phyloP scores from a whole-genome alignment of 2,888 invertebrate species.

The Phrixothrix hirtus region DNA sequence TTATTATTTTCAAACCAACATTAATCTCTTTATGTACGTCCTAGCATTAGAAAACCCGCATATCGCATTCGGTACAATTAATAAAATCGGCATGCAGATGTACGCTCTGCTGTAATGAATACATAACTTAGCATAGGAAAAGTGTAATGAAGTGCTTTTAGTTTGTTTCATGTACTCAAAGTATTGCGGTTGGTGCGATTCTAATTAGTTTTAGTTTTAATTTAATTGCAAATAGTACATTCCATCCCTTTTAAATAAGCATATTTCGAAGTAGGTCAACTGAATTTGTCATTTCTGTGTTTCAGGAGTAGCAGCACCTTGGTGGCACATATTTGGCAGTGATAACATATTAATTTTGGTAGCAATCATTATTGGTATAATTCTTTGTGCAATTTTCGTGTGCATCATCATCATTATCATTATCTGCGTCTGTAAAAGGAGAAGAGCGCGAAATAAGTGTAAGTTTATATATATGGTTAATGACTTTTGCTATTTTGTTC shows the following conservation, averaged over 20 bases:
- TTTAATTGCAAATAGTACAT: neutral
- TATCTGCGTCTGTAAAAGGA: slow-evolving; percentile 81
- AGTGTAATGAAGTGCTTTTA: too few species aligned
- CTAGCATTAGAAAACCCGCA: too few species aligned
- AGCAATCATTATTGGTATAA: slow-evolving; percentile 68
- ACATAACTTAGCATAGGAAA: too few species aligned
- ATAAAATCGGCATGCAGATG: too few species aligned
- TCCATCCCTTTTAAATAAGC: too few species aligned
- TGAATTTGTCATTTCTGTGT: neutral
- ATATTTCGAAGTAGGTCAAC: too few species aligned
- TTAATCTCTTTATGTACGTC: too few species aligned
- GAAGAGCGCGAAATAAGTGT: slow-evolving; percentile 82
- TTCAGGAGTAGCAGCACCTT: slow-evolving; percentile 68
- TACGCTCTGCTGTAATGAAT: too few species aligned
- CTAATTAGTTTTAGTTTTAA: too few species aligned
- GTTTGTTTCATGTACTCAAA: neutral
- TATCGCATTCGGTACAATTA: too few species aligned
- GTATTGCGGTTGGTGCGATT: too few species aligned
- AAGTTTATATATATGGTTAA: slow-evolving; percentile 57
- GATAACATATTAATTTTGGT: slow-evolving; percentile 78
- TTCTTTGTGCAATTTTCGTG: slow-evolving; percentile 73
- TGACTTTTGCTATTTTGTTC: slow-evolving; percentile 13
- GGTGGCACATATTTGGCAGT: slow-evolving; percentile 79
- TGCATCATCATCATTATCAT: slow-evolving; percentile 86
- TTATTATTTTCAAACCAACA: too few species aligned